phyloP scores from a whole-genome alignment of 2,888 invertebrate genomes.

The Agonopterix heracliana region DNA sequence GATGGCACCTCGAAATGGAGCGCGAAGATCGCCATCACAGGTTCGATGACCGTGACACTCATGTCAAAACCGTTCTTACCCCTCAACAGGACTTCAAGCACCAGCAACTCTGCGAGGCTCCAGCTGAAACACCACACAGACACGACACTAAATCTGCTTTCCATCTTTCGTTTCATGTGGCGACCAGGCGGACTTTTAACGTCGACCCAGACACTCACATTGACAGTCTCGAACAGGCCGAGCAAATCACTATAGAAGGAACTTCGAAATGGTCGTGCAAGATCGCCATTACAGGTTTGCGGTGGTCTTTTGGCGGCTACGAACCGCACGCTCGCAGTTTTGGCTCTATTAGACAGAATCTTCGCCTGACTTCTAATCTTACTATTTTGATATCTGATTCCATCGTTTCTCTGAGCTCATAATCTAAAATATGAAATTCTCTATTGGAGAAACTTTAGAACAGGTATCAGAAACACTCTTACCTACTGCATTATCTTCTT shows the following conservation, averaged over 20 bases:
- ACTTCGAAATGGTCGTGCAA: constrained; percentile 99
- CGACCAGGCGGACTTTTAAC: constrained; percentile 94
- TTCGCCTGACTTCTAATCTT: constrained; percentile 66
- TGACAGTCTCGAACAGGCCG: constrained; percentile 98
- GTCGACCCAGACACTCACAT: constrained; percentile 98
- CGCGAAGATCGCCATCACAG: constrained; percentile 99
- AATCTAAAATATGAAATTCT: background rate
- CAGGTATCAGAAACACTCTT: constrained; percentile 53
- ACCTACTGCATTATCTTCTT: constrained; percentile 57
- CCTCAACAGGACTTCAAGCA: constrained; percentile 18
- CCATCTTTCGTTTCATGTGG: constrained; percentile 74
- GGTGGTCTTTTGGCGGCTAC: constrained; percentile 73
- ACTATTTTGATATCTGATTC: constrained; percentile 62
- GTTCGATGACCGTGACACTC: constrained; percentile 81
- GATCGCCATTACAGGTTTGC: constrained; percentile 98
- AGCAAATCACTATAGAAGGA: constrained; percentile 98
- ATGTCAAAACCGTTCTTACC: constrained; percentile 15
- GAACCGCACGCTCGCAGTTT: constrained; percentile 73
- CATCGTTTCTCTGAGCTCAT: background rate
- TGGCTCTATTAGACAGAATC: constrained; percentile 71
- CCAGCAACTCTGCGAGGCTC: constrained; percentile 21
- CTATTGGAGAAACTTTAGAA: constrained; percentile 14
- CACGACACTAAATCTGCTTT: constrained; percentile 56
- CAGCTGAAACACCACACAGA: constrained; percentile 39
- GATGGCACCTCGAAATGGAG: constrained; percentile 99